phyloP scores from a whole-genome alignment of 2,888 invertebrate genomes.

The Cantharis lateralis region DNA sequence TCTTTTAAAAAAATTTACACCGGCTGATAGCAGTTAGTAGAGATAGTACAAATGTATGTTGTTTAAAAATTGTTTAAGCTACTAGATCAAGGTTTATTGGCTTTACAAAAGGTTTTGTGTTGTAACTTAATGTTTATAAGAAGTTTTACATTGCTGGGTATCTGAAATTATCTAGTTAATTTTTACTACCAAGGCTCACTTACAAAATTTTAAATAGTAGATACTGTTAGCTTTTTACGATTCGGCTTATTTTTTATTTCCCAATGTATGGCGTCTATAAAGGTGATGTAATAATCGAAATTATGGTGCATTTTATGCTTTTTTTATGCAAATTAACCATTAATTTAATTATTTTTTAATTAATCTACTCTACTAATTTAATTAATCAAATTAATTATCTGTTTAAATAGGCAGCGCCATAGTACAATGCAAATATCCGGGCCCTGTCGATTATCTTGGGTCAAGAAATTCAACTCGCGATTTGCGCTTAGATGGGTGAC shows the following conservation, averaged over 20 bases:
- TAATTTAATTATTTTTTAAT: neutral
- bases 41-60: neutral
- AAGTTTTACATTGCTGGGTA: neutral
- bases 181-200: neutral
- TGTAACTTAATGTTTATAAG: slow-evolving; percentile 1
- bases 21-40: too few species aligned
- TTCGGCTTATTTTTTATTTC: neutral
- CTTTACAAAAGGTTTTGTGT: neutral
- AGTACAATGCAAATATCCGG: too few species aligned
- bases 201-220: neutral
- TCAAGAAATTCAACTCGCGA: too few species aligned
- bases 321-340: neutral
- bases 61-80: neutral
- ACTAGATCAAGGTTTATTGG: slow-evolving; percentile 3
- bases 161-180: neutral
- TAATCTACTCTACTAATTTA: neutral
- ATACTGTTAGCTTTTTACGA: neutral
- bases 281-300: neutral
- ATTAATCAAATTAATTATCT: neutral
- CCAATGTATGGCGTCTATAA: neutral
- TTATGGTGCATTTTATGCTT: neutral
- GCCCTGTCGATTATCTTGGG: too few species aligned
- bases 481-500: too few species aligned
- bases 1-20: neutral
- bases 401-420: too few species aligned